Base-by-base conservation (phyloP, 2,113 vertebrate genomes). In the Notothenia rossii region DNA sequence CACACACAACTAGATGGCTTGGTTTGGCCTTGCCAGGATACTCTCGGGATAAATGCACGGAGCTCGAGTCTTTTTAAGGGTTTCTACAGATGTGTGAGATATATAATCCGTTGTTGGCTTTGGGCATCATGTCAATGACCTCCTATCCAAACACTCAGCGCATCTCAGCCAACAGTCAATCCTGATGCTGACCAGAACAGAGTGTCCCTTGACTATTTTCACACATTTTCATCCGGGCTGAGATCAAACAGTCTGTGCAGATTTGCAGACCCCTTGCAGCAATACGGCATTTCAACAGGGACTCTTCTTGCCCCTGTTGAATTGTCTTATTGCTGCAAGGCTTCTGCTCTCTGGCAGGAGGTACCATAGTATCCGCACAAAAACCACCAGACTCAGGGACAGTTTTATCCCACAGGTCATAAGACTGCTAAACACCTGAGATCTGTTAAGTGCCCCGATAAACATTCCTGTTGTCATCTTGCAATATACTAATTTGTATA, bases 81-180 rank as follows among this genome's bases (percentile, higher is more conserved):
- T 33, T 94, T 88, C 79, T 68, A 56, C 89, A 93, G 87, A 92
- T 92, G 90, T 89, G 80, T 75, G 76, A 83, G 79, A 88, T 64
- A 84, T 79, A 80, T 85, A 86, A 89, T 89, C 82, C 15, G 1
- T 49, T 51, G 59, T 60, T 82, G 76, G 83, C 81, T 87, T 77
- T 48, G 74, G 76, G 88, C 86, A 87, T 83, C 56, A 72, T 93
- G 85, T 88, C 88, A 82, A 69, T 81, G 77, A 77, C 80, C 70
- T 86, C 85, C 78, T 85, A 88, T 92, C 75, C 91, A 90, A 92
- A 92, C 74, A 88, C 81, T 51, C 73, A 0, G 10, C 10, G 40
- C 88, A 81, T 74, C 83, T 86, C 81, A 88, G 77, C 81, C 79
- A 79, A 50, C 80, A 81, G 81, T 84, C 77, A 73, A 69, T 74